Base-by-base conservation (phyloP, 2,113 vertebrate species). In the Anguilla rostrata region DNA sequence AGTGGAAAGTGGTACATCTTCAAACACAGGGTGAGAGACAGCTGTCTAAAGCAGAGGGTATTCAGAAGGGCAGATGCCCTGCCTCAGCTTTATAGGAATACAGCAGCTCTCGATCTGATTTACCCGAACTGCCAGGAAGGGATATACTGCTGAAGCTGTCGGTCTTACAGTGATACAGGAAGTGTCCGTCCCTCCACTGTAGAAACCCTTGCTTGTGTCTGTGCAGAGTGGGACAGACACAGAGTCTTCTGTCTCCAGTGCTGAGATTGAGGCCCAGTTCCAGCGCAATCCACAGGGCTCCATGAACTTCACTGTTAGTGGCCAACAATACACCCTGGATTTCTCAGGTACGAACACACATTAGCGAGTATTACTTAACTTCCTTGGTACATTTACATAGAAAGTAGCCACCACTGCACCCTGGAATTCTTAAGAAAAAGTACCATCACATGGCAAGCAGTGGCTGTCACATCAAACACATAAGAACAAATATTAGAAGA, bases 221-320 rank as follows among this genome's bases (percentile, higher is more conserved):
- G 26, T 29, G 43, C 79, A 87, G 87, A 53, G 16, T 2, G 57
- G 78, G 34, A 87, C 78, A 16, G 26, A 82, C 41, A 66, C 87
- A 4, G 87, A 88, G 11, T 91, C 89, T 85, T 92, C 94, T 0
- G 11, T 93, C 3, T 87, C 78, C 79, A 93, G 89, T 20, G 87
- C 75, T 2, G 90, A 93, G 34, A 94, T 95, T 20, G 95, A 95
- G 87, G 85, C 1, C 9, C 82, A 84, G 60, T 94, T 89, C 88
- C 87, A 91, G 84, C 53, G 84, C n/a, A 91, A 94, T 63, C 80
- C 11, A 6, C 1, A 1, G 0, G 78, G 1, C 8, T 79, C 0
- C 41, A 88, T 95, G 90, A 1, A 0, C 40, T 93, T 95, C 86
- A 88, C 20, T n/a, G 89, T 91, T 53, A 87, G 87, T 0, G 84